Conservation (phyloP, 2,888 invertebrate species). For the Fragum fragum region DNA sequence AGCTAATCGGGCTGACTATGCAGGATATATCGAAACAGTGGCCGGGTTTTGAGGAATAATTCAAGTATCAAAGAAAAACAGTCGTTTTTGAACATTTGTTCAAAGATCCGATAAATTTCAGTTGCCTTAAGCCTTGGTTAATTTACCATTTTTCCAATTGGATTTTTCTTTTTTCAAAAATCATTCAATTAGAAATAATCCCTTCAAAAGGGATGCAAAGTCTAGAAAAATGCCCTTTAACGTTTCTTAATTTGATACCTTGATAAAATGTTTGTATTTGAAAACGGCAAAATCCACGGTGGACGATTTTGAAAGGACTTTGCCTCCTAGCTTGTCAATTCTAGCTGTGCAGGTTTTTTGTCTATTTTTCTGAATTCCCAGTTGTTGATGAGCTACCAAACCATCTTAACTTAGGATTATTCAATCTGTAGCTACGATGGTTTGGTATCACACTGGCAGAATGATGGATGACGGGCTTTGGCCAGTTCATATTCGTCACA, state of each 20-base stretch:
- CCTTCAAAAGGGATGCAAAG: neutral
- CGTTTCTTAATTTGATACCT: constrained; percentile 25
- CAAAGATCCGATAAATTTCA: too few relatives aligned
- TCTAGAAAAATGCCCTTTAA: constrained; percentile 15
- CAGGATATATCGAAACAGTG: too few relatives aligned
- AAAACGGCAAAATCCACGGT: constrained; percentile 15
- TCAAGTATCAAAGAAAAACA: too few relatives aligned
- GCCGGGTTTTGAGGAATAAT: too few relatives aligned
- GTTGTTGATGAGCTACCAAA: too few relatives aligned
- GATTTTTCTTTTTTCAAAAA: constrained; percentile 25
- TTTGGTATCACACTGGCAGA: too few relatives aligned
- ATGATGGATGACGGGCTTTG: constrained; percentile 33
- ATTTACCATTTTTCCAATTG: neutral
- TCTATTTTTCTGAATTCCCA: constrained; percentile 1
- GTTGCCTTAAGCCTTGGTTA: too few relatives aligned
- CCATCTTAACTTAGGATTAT: too few relatives aligned
- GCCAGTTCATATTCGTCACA: constrained; percentile 25
- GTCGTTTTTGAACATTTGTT: too few relatives aligned
- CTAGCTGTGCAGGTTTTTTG: constrained; percentile 27
- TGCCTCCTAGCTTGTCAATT: constrained; percentile 20
- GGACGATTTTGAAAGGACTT: constrained; percentile 6
- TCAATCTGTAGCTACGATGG: too few relatives aligned
- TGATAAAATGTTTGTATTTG: constrained; percentile 30
- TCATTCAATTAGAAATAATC: constrained; percentile 18
- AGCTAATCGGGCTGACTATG: too few relatives aligned